Conservation (phyloP, 2,113 vertebrate species). For the Todiramphus saurophagus region DNA sequence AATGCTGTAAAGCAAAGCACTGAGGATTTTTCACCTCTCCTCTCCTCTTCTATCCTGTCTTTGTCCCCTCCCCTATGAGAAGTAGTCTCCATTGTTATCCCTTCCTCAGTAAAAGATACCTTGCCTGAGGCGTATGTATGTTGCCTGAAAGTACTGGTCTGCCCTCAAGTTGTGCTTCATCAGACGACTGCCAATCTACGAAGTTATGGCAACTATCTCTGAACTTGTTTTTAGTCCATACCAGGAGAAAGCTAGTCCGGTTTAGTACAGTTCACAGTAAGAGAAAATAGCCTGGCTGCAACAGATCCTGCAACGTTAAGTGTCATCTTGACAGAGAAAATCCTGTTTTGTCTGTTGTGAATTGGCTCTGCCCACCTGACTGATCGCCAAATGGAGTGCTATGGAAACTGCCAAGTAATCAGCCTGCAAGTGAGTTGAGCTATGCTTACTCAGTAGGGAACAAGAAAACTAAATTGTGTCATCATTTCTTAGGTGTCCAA, state of each 20-base stretch:
- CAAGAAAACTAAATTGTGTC: neutral
- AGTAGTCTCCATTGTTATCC: neutral
- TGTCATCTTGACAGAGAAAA: neutral
- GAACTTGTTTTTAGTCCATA: neutral
- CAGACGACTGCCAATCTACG: neutral
- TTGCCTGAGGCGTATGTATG: neutral
- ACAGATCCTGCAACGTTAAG: neutral
- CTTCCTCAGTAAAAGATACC: neutral
- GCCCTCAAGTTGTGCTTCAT: neutral
- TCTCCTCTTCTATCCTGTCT: too few relatives aligned
- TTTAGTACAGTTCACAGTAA: neutral
- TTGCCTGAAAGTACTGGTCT: neutral
- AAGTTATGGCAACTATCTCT: neutral
- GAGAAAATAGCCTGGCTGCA: neutral
- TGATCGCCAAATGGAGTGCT: neutral
- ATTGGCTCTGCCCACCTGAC: neutral
- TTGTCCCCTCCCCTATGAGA: neutral
- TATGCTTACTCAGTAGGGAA: neutral
- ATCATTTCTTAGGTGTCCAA: neutral
- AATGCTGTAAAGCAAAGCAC: neutral
- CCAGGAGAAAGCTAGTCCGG: neutral
- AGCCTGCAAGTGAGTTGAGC: neutral
- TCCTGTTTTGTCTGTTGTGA: neutral
- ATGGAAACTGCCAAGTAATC: constrained; percentile 15
- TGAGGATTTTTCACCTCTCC: neutral